Conservation (phyloP, 2,113 vertebrate species). For the Collichthys lucidus region DNA sequence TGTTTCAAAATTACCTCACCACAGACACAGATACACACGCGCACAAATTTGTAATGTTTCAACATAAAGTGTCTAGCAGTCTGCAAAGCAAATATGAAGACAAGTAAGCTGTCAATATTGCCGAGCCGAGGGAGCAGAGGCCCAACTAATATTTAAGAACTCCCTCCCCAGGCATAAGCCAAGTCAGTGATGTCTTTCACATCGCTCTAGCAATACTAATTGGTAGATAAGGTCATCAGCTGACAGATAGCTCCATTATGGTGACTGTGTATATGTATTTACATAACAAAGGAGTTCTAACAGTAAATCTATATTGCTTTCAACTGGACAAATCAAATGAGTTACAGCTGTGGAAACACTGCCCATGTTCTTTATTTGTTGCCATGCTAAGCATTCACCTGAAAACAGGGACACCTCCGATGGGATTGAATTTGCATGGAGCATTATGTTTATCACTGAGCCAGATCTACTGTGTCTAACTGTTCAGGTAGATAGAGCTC, state of each 20-base stretch:
- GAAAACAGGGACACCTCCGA: conserved; percentile 71
- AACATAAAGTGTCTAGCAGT: conserved; percentile 3
- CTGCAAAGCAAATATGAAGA: conserved; percentile 27
- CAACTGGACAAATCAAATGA: conserved; percentile 41
- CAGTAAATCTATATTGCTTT: conserved; percentile 17
- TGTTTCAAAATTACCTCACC: neutral
- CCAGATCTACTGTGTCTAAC: conserved; percentile 49
- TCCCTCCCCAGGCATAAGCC: neutral
- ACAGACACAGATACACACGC: neutral
- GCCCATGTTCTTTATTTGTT: conserved; percentile 34
- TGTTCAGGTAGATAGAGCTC: conserved; percentile 37
- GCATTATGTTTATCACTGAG: conserved; percentile 64
- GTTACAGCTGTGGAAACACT: conserved; percentile 51
- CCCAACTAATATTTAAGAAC: conserved; percentile 7
- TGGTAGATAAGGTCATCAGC: conserved; percentile 27
- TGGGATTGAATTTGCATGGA: conserved; percentile 70
- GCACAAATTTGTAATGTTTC: neutral
- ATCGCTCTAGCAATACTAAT: conserved; percentile 9
- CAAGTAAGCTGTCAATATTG: neutral
- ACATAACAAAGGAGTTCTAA: conserved; percentile 17
- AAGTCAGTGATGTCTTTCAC: conserved; percentile 10
- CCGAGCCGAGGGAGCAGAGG: neutral
- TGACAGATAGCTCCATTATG: conserved; percentile 17
- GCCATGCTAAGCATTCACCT: conserved; percentile 62
- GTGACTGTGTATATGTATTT: conserved; percentile 18